Evolutionary conservation across 2,113 vertebrate genomes (phyloP).

Genomic region (Pangasianodon hypophthalmus): DNA sequence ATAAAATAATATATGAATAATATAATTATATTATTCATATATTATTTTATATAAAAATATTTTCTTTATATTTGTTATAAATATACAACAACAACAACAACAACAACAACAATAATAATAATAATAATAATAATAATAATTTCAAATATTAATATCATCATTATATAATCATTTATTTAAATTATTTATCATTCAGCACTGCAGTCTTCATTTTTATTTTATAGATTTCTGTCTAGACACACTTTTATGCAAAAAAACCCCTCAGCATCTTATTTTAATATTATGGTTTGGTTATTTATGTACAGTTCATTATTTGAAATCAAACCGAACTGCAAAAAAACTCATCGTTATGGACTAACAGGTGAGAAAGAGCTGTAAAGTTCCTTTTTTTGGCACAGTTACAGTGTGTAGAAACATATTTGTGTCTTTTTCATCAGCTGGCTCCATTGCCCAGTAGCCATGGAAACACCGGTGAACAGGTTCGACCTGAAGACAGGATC

Average conservation of each 20-base stretch:
- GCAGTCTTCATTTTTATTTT: too few species aligned
- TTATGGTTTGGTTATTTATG: background rate
- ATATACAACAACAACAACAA: too few species aligned
- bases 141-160: too few species aligned
- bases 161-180: too few species aligned
- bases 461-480: slow-evolving; percentile 17
- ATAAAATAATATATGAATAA: background rate
- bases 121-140: too few species aligned
- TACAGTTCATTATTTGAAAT: background rate
- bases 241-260: background rate
- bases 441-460: background rate
- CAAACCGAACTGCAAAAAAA: background rate
- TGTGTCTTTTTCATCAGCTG: background rate
- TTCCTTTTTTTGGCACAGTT: background rate
- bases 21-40: background rate
- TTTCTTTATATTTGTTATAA: too few species aligned
- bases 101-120: too few species aligned
- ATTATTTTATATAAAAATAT: background rate
- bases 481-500: background rate
- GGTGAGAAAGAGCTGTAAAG: background rate
- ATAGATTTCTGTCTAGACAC: background rate
- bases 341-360: background rate
- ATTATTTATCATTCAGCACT: too few species aligned
- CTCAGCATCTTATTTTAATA: background rate
- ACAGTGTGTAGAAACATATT: background rate